Evolutionary conservation across 2,113 vertebrate genomes (phyloP), one percentile per base, ranked within the genome.

Genomic region (Noctilio leporinus): DNA sequence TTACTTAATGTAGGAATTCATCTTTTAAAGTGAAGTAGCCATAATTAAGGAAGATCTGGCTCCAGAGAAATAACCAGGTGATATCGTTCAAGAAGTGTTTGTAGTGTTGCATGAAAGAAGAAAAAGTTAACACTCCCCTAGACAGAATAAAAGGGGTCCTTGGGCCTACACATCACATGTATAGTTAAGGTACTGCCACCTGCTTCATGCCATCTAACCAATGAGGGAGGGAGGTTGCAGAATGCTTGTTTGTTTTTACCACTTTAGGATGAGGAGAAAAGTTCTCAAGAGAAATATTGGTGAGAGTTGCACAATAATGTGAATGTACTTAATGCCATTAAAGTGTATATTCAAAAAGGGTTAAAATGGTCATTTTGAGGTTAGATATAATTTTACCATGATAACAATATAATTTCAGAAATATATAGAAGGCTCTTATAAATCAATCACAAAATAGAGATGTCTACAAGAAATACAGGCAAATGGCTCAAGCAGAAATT

Each of bases 1-100:
- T 95, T 90, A 80, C 51, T 85, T 91, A 67, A 93, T 35, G 17
- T 40, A 84, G 67, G n/a, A 87, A 73, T 38, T 38, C 2, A 35
- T 77, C 47, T 81, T 78, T 89, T 78, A 53, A 69, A 91, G 76
- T 65, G 47, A 89, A 89, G 47, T 28, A 85, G 22, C 62, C 72
- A 82, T 33, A 67, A 76, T 73, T 40, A 85, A 43, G 80, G 57
- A 70, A 57, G 69, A 30, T 85, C 72, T 86, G 43, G 28, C 89
- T 51, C 20, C 38, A 77, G 30, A 89, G 55, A 75, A 93, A 72
- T 57, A 64, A 65, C 30, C 38, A 62, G 22, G 30, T 59, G 55
- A 24, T 20, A 45, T 30, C 11, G 69, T 1, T 73, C 28, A 82
- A 88, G 28, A 62, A 85, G 12, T 38, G 12, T 72, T 82, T 64